A percentile compares a stretch with the other conserved stretches of the same genome.
These are phyloP conservation scores for Aleiodes alternator DNA, from an alignment of 2,888 invertebrate species.

Conservation along the genomic window DNA sequence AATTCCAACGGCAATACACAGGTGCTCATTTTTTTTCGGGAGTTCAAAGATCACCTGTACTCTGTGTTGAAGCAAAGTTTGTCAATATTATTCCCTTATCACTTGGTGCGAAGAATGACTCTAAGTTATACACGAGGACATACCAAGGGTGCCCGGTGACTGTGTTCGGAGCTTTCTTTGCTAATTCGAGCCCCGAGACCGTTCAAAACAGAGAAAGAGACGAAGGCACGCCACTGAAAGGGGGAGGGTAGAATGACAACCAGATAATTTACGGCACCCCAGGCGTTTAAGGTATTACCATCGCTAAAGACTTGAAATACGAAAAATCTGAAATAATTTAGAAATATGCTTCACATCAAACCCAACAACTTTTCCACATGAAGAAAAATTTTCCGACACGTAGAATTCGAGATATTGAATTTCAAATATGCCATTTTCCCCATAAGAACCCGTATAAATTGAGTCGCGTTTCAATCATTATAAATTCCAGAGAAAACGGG, in stretches of 20 bases:
- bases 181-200: constrained; percentile 55
- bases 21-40: too few relatives aligned
- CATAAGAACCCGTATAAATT: too few relatives aligned
- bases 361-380: too few relatives aligned
- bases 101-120: background rate
- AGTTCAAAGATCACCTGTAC: background rate
- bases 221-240: background rate
- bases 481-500: too few relatives aligned
- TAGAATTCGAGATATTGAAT: too few relatives aligned
- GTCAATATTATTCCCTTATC: constrained; percentile 40
- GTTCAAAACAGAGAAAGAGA: too few relatives aligned
- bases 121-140: constrained; percentile 28
- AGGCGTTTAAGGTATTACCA: constrained; percentile 20
- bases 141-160: constrained; percentile 28
- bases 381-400: too few relatives aligned
- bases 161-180: constrained; percentile 30
- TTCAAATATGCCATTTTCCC: too few relatives aligned
- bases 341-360: too few relatives aligned
- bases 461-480: too few relatives aligned
- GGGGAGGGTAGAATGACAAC: constrained; percentile 40
- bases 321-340: too few relatives aligned
- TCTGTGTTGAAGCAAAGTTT: constrained; percentile 9
- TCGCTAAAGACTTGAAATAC: too few relatives aligned
- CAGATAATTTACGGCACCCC: constrained; percentile 59
- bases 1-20: constrained; percentile 1